phyloP scores from a whole-genome alignment of 2,797 vertebrate genomes.

The Caiman crocodilus region DNA sequence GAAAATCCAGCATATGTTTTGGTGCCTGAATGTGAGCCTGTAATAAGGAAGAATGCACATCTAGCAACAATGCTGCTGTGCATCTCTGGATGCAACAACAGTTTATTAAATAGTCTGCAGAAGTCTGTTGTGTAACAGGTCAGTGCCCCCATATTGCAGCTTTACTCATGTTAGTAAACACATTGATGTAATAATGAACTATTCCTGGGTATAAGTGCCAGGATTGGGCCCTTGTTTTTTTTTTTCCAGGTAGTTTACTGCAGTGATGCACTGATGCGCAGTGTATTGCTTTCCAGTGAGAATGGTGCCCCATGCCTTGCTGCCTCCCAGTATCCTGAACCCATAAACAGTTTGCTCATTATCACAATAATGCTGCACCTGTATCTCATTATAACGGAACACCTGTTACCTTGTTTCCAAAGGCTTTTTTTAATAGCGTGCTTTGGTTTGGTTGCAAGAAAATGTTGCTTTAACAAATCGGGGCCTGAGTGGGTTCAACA shows the following conservation, averaged over 20 bases:
- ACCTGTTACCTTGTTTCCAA: neutral
- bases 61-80: accelerated
- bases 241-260: accelerated
- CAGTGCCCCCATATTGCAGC: neutral
- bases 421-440: accelerated
- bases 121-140: neutral
- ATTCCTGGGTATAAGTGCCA: neutral
- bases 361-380: slow-evolving; percentile 41
- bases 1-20: accelerated
- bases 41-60: accelerated
- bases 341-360: neutral
- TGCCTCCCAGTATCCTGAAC: neutral
- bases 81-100: neutral
- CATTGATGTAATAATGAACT: neutral
- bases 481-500: neutral
- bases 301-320: accelerated
- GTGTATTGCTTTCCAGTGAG: neutral
- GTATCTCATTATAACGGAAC: neutral
- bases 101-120: neutral
- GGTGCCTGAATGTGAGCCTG: accelerated
- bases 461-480: neutral
- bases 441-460: neutral
- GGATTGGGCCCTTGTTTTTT: accelerated
- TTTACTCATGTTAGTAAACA: accelerated
- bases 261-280: accelerated